Evolutionary conservation across 2,888 invertebrate species (phyloP), one percentile per base, ranked within the genome.

Genomic region (Hemistola chrysoprasaria): DNA sequence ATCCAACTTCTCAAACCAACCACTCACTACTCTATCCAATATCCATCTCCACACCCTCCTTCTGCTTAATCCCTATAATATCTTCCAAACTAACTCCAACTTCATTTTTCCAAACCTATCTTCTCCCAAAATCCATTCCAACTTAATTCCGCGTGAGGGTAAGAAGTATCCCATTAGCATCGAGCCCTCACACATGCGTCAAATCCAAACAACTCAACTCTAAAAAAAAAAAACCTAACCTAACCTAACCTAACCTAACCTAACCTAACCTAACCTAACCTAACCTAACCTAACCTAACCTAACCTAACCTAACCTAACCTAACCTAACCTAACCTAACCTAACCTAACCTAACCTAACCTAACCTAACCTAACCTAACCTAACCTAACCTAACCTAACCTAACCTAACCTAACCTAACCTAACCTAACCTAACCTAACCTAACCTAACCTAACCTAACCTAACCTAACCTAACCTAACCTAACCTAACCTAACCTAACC

Each of bases 171-270:
- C n/a, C n/a, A n/a, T n/a, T n/a, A n/a, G n/a, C n/a, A n/a, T n/a
- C n/a, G n/a, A n/a, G n/a, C n/a, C n/a, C n/a, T n/a, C n/a, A n/a
- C n/a, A n/a, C n/a, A n/a, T n/a, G n/a, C n/a, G n/a, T n/a, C n/a
- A n/a, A n/a, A n/a, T n/a, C n/a, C n/a, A n/a, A n/a, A n/a, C n/a
- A n/a, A n/a, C n/a, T n/a, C n/a, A n/a, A n/a, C n/a, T n/a, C n/a
- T n/a, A n/a, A n/a, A n/a, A n/a, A n/a, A n/a, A n/a, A n/a, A n/a
- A n/a, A n/a, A n/a, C n/a, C n/a, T 39, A 44, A 44, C 45, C 45
- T 40, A 47, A 47, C 47, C 41, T 39, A 42, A 47, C 47, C 47
- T 47, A 47, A 47, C 46, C 41, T 41, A 43, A 43, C 46, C 33
- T 40, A 34, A 33, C 34, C 33, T 33, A 29, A 33, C 28, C 30